These are phyloP conservation scores for Sturnira hondurensis DNA, from an alignment of 2,113 vertebrate species.

Conservation along the genomic window DNA sequence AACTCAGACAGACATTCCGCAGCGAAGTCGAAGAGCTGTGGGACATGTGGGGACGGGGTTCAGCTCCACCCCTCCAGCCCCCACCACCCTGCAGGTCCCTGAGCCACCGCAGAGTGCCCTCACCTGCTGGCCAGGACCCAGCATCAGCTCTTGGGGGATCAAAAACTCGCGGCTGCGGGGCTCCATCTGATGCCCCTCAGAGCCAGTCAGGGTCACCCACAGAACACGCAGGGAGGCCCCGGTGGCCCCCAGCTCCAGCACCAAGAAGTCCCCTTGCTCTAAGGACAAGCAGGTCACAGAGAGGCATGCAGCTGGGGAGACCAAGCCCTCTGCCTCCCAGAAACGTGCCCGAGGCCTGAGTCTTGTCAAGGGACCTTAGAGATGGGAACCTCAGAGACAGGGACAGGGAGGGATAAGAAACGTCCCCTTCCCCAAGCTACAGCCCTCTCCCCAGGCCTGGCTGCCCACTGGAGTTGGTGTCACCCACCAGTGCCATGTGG, in stretches of 20 bases:
- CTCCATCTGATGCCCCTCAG: conserved; percentile 63
- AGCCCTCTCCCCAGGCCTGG: not conserved
- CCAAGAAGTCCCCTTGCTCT: conserved; percentile 89
- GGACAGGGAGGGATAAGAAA: not conserved
- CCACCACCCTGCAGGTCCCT: not conserved
- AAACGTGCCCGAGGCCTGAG: not conserved
- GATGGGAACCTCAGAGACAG: not conserved
- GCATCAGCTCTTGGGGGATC: conserved; percentile 77
- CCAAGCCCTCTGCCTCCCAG: not conserved
- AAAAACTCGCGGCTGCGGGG: conserved; percentile 78
- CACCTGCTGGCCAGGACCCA: conserved; percentile 85
- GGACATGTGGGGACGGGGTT: not conserved
- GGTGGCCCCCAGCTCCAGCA: conserved; percentile 85
- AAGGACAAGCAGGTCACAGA: not conserved
- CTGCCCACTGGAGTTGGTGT: not conserved
- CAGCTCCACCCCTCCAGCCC: not conserved
- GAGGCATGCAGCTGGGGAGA: not conserved
- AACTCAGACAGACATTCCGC: conserved; percentile 83
- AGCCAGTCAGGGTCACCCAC: conserved; percentile 79
- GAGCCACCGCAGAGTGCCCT: not conserved
- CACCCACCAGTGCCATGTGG: conserved; percentile 88
- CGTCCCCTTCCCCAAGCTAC: not conserved
- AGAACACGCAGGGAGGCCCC: conserved; percentile 81
- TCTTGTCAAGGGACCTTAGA: not conserved
- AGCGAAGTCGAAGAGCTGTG: conserved; percentile 90